Evolutionary conservation across 2,888 invertebrate species (phyloP), one percentile per base, ranked within the genome.

Genomic region (Cerastis leucographa): DNA sequence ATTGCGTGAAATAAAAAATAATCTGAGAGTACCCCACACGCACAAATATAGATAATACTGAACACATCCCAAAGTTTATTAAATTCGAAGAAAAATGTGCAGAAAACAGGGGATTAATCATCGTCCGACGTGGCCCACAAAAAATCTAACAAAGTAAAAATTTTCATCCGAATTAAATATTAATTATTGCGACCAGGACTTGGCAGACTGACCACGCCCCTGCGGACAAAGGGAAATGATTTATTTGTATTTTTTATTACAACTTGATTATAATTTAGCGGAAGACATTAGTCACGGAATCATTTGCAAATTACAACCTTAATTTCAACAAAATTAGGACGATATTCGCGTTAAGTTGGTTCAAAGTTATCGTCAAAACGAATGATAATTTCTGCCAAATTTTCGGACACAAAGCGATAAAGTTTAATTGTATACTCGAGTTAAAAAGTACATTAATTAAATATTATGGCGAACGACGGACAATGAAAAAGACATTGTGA

Each of bases 121-220:
- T 74, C 74, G 78, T 76, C 76, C 79, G 61, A 71, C 70, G 82
- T 74, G 73, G 40, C 65, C 69, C 49, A 85, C 77, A 82, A 85
- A 85, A 88, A 89, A 85, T 69, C 72, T 75, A 84, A 86, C 87
- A 87, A 90, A 90, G 90, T 87, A 80, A 88, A 88, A 87, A 78
- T 79, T 88, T 88, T 88, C 85, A 89, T 90, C 88, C 87, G 89
- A 90, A 91, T 91, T 90, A 88, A 88, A 88, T 88, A 88, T 88
- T 88, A 88, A 89, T 90, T 90, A 91, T 90, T 89, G 85, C 85
- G 83, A 75, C 78, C 87, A 83, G 89, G 86, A 84, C 86, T 84
- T 86, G 89, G 85, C 85, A 83, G 75, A 56, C 85, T 77, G 81
- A 64, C 83, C 84, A 76, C 89, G 80, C 86, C 82, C 84, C 80